Percentiles rank a stretch among this genome's conserved stretches.
Conservation (phyloP, 2,797 vertebrate genomes). For the Morelia viridis region DNA sequence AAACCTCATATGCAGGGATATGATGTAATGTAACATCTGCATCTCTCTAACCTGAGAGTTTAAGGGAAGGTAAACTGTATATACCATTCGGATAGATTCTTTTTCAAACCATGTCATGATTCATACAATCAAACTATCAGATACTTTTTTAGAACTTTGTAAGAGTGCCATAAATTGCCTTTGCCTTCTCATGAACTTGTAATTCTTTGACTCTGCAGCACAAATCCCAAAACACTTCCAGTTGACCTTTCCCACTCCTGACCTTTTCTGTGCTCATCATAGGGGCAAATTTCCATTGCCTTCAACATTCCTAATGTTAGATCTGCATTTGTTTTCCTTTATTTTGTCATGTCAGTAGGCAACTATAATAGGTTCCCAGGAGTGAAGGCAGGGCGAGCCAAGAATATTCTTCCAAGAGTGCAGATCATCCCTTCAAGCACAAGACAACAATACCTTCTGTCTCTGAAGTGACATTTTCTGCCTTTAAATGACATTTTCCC, state of each 20-base stretch:
- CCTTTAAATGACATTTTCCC: neutral
- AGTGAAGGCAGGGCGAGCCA: neutral
- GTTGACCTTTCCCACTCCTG: neutral
- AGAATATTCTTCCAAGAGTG: neutral
- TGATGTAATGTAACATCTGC: neutral
- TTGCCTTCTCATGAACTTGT: no score
- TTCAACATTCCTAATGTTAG: neutral
- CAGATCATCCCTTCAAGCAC: neutral
- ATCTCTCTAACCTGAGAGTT: neutral
- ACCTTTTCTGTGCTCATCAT: neutral
- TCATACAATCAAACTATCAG: neutral
- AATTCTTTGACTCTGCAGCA: neutral
- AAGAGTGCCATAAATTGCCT: neutral
- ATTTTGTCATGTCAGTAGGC: neutral
- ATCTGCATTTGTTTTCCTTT: neutral
- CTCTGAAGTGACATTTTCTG: no score
- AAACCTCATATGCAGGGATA: neutral
- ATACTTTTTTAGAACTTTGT: neutral
- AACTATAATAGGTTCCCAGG: neutral
- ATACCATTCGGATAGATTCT: neutral
- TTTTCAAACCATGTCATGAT: neutral
- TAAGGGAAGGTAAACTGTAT: neutral
- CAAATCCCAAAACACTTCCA: neutral
- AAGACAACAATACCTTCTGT: neutral
- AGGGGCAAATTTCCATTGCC: neutral